A percentile compares a stretch with the other conserved stretches of the same genome.
Conservation (phyloP, 2,113 vertebrate species). For the Macquaria ambigua region DNA sequence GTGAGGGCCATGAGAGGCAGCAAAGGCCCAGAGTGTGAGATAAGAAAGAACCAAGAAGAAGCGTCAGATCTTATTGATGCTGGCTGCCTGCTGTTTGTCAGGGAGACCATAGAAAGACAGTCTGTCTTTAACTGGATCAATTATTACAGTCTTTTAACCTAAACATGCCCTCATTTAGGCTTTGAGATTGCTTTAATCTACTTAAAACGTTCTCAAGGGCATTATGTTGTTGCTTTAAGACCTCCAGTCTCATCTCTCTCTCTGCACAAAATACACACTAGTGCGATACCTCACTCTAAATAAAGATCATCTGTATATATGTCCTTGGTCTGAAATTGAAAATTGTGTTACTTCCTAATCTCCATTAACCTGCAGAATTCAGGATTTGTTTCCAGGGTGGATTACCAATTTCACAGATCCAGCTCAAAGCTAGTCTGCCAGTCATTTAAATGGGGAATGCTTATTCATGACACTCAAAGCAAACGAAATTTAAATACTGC, state of each 20-base stretch:
- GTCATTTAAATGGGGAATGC: background rate
- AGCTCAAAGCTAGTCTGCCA: conserved; percentile 17
- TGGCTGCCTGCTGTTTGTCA: conserved; percentile 42
- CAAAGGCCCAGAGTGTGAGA: conserved; percentile 30
- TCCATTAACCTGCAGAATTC: conserved; percentile 59
- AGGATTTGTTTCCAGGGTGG: conserved; percentile 39
- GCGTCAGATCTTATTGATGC: conserved; percentile 39
- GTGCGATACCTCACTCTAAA: conserved; percentile 32
- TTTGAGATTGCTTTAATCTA: conserved; percentile 45
- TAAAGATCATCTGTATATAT: conserved; percentile 23
- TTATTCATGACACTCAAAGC: conserved; percentile 23
- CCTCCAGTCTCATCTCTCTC: background rate
- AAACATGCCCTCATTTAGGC: conserved; percentile 49
- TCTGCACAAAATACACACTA: conserved; percentile 8
- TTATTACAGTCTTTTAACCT: conserved; percentile 60
- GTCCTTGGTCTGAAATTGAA: conserved; percentile 40
- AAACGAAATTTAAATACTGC: background rate
- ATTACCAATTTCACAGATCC: conserved; percentile 56
- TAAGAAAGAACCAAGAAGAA: conserved; percentile 25
- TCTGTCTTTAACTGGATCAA: conserved; percentile 53
- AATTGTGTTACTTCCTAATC: conserved; percentile 54
- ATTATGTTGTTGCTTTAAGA: conserved; percentile 38
- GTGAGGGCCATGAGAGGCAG: conserved; percentile 40
- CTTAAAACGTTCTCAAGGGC: conserved; percentile 50
- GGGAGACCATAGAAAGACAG: conserved; percentile 34